A percentile compares a stretch with the other conserved stretches of the same genome.
Conservation (phyloP, 2,113 vertebrate genomes). For the Mesitornis unicolor region DNA sequence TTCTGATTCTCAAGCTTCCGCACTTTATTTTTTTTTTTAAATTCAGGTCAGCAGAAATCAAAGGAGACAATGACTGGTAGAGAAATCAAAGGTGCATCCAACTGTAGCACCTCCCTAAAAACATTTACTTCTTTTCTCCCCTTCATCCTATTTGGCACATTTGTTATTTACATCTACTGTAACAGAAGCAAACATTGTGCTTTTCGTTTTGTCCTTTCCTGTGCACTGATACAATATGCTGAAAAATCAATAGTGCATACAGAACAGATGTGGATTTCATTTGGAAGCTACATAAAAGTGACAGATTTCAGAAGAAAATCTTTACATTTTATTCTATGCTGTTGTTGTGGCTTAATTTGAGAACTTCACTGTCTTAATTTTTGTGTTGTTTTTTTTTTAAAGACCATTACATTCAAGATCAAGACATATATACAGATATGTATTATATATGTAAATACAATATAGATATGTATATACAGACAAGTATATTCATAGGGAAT, state of each 20-base stretch:
- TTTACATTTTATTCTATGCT: not conserved
- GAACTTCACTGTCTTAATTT: not conserved
- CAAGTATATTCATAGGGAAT: not conserved
- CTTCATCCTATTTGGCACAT: not conserved
- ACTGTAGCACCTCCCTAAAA: not conserved
- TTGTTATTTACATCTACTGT: not conserved
- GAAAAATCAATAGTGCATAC: not conserved
- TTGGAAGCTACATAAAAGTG: not conserved
- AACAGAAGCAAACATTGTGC: not conserved
- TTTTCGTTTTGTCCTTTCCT: not conserved
- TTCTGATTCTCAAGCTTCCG: not conserved
- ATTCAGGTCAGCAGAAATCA: not conserved
- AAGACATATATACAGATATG: not conserved
- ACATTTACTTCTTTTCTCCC: not conserved
- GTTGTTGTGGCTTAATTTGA: not conserved
- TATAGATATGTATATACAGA: not conserved
- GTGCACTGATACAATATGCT: not conserved
- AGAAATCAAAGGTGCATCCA: not conserved
- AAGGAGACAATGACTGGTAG: not conserved
- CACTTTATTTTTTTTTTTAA: not conserved
- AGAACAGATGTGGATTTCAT: not conserved
- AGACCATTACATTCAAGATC: not conserved
- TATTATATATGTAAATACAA: not conserved
- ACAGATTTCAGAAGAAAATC: not conserved
- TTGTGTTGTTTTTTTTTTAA: not conserved